Conservation (phyloP, 2,797 vertebrate genomes). For the Rhabdophis nuchalis region DNA sequence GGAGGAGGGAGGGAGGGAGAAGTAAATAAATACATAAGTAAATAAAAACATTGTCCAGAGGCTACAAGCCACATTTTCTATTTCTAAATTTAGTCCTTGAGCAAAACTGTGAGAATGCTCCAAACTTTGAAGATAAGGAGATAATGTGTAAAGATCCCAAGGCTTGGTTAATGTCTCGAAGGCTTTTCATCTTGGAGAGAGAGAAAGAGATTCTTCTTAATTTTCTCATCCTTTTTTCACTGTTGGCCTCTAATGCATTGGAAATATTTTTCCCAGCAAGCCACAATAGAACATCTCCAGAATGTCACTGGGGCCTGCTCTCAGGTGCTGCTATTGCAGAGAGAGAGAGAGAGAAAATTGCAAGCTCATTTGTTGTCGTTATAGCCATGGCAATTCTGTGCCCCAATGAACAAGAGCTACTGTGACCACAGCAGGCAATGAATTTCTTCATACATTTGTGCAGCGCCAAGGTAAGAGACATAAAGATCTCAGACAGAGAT, state of each 20-base stretch:
- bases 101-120: neutral
- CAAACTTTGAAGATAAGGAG: neutral
- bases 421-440: fast-evolving
- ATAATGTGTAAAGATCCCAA: neutral
- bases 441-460: neutral
- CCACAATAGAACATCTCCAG: conserved; percentile 20
- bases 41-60: neutral
- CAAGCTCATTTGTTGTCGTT: neutral
- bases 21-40: neutral
- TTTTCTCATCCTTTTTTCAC: neutral
- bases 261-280: conserved; percentile 16
- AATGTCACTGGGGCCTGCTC: conserved; percentile 14
- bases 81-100: neutral
- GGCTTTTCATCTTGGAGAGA: neutral
- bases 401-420: neutral
- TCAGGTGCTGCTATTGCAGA: neutral
- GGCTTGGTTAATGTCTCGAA: neutral
- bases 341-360: neutral
- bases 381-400: neutral
- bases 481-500: no score
- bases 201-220: fast-evolving
- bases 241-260: neutral
- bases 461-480: neutral
- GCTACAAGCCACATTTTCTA: neutral
- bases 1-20: neutral